A percentile compares a stretch with the other conserved stretches of the same genome.
Conservation (phyloP, 2,113 vertebrate species). For the Malaclemys terrapin region DNA sequence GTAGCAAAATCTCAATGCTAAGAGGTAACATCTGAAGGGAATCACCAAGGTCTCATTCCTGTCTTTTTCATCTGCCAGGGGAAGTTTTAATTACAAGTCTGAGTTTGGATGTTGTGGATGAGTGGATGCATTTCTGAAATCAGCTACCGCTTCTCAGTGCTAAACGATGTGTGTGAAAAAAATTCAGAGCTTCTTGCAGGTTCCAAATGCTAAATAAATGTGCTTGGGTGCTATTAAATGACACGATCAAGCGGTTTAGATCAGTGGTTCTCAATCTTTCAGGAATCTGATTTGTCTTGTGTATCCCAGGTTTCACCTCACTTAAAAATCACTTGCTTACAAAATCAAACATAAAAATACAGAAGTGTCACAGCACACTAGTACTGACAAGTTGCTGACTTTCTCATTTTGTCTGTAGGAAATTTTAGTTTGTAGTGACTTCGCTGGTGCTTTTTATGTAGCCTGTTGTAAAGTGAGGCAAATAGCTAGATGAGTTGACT, state of each 20-base stretch:
- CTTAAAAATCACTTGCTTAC: no score
- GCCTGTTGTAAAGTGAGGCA: no score
- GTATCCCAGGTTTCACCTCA: no score
- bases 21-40: constrained; percentile 54
- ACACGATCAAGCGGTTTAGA: not conserved
- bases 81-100: constrained; percentile 61
- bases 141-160: not conserved
- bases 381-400: no score
- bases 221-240: not conserved
- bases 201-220: not conserved
- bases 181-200: not conserved
- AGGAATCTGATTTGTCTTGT: no score
- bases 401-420: no score
- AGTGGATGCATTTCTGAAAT: constrained; percentile 59
- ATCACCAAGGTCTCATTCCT: constrained; percentile 60
- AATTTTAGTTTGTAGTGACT: no score
- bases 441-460: no score
- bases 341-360: no score
- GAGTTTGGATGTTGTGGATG: constrained; percentile 53
- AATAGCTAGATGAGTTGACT: no score
- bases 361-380: no score
- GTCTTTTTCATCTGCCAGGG: constrained; percentile 64
- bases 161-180: not conserved
- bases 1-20: constrained; percentile 56
- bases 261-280: no score